Evolutionary conservation across 1,140 invertebrate genomes (phyloP), one percentile per base, ranked within the genome.

Genomic region (Ericerus pela): DNA sequence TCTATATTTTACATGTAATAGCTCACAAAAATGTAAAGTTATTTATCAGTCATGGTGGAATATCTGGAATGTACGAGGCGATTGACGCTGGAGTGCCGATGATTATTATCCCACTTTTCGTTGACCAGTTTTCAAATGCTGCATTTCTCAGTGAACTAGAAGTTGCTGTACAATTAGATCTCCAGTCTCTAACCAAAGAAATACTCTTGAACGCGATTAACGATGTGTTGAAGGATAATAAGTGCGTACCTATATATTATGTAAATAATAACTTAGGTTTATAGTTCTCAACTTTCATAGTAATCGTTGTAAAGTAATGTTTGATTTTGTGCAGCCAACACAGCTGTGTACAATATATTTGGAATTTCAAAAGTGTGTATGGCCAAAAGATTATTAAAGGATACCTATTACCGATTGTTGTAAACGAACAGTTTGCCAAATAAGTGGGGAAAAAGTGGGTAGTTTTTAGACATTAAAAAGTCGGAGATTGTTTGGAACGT

Each of bases 71-170:
- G 11, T 63, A 69, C 30, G 74, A 77, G 66, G 67, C 71, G 2
- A 62, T 72, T 4, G 68, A 67, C 53, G 67, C 69, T 59, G 72
- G 69, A 4, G 67, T 73, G 1, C 74, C 74, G 1, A 60, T 75
- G 4, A 59, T 77, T 29, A 69, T 66, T 3, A 62, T 76, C 14
- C 75, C 75, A 1, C 64, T 77, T 26, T 67, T 69, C 36, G 62
- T 64, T n/a, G 75, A 76, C 59, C 69, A 71, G 14, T 10, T 24
- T 3, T 22, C 41, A 10, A 47, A 47, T 47, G 41, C 41, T 3
- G 41, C 16, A 3, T 24, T 47, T 47, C 16, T 47, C 11, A 16
- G 16, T 10, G 3, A 47, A 8, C 16, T 22, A 22, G 41, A 24
- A 47, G 41, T 47, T 3, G 41, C 41, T 20, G 18, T 47, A 5